These are phyloP conservation scores for Drosophila longiperda DNA, from an alignment of 2,888 invertebrate genomes.

Conservation along the genomic window DNA sequence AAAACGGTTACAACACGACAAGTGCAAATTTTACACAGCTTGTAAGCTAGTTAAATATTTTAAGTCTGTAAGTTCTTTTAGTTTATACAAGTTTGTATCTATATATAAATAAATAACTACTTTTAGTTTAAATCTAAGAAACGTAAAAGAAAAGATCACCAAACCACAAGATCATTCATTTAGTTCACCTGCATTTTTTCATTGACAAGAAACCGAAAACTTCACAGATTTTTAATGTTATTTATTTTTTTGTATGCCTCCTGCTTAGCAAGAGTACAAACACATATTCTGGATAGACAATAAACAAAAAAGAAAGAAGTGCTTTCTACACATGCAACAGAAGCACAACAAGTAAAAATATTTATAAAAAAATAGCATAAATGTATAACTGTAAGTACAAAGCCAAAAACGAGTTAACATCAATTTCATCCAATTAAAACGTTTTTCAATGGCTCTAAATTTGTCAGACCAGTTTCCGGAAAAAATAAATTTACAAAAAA, in stretches of 20 bases:
- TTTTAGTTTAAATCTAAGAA: slow-evolving; percentile 22
- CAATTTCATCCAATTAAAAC: slow-evolving; percentile 10
- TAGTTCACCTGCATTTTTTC: slow-evolving; percentile 40
- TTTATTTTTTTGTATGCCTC: slow-evolving; percentile 35
- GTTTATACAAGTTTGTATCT: slow-evolving; percentile 16
- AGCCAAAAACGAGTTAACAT: slow-evolving; percentile 20
- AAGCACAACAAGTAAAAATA: slow-evolving; percentile 8
- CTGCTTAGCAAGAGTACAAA: slow-evolving; percentile 15
- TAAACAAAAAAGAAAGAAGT: slow-evolving; percentile 30
- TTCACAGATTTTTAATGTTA: slow-evolving; percentile 31
- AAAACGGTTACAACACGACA: background rate
- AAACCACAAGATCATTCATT: slow-evolving; percentile 41
- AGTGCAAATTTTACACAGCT: slow-evolving; percentile 7
- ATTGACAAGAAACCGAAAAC: slow-evolving; percentile 17
- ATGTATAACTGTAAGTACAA: slow-evolving; percentile 60
- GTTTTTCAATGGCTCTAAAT: slow-evolving; percentile 21
- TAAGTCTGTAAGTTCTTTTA: slow-evolving; percentile 37
- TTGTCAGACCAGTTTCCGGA: slow-evolving; percentile 40
- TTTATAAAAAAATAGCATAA: slow-evolving; percentile 25
- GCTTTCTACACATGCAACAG: slow-evolving; percentile 54
- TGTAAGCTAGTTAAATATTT: slow-evolving; percentile 37
- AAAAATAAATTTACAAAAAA: slow-evolving; percentile 25
- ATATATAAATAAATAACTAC: slow-evolving; percentile 5
- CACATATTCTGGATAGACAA: slow-evolving; percentile 3
- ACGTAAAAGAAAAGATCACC: background rate